Evolutionary conservation across 2,113 vertebrate species (phyloP).

Genomic region (Rhegmatorhina hoffmannsi): DNA sequence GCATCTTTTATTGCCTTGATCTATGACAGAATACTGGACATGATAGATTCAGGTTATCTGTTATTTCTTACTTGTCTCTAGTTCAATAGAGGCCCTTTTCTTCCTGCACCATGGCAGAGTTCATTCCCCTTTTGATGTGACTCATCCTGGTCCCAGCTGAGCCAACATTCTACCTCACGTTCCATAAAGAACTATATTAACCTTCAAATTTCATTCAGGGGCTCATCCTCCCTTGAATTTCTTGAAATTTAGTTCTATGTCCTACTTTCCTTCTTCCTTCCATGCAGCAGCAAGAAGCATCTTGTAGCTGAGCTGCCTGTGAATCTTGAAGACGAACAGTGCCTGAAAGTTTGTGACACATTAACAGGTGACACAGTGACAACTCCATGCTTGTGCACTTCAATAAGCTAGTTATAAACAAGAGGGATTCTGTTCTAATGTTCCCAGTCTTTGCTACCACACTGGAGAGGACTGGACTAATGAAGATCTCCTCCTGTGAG

Average conservation of each 20-base stretch:
- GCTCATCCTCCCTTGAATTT: not conserved
- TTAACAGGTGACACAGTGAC: not conserved
- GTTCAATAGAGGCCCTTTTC: not conserved
- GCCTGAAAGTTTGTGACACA: not conserved
- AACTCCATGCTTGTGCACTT: constrained; percentile 39
- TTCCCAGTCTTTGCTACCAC: constrained; percentile 35
- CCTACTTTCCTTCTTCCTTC: not conserved
- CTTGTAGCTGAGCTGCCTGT: not conserved
- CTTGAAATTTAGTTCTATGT: not conserved
- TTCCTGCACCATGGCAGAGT: not conserved
- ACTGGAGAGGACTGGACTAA: constrained; percentile 34
- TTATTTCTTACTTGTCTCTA: not conserved
- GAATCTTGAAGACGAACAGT: not conserved
- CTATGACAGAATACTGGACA: not conserved
- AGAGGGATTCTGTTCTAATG: constrained; percentile 41
- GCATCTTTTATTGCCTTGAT: not conserved
- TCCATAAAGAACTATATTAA: not conserved
- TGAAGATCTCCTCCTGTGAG: constrained; percentile 60
- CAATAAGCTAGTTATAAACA: constrained; percentile 57
- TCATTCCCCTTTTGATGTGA: not conserved
- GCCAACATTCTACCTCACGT: not conserved
- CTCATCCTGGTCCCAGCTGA: not conserved
- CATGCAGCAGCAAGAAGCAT: not conserved
- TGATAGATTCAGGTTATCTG: not conserved
- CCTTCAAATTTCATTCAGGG: not conserved